Evolutionary conservation across 2,888 invertebrate genomes (phyloP), one percentile per base, ranked within the genome.

Genomic region (Scaptomyza parva): DNA sequence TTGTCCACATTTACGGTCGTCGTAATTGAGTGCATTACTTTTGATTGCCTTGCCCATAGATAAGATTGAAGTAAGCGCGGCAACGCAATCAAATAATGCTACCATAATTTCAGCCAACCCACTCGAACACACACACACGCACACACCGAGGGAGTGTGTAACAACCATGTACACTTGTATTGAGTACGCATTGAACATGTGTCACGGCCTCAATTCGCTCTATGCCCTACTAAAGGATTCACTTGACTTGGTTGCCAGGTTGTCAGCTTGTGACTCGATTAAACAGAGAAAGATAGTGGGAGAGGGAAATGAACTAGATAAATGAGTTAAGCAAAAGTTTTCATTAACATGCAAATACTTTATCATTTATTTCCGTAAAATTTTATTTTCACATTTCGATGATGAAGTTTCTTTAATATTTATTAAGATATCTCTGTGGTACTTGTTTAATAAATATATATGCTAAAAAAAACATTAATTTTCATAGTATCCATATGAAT

Each of bases 21-120:
- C 76, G 73, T 86, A 86, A 86, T 84, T 84, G 82, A 81, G 82
- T 74, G 86, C 87, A 87, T 85, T 82, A 85, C 78, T 76, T 59
- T 69, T 78, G 82, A 81, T 81, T 81, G 83, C 62, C 68, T 48
- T 30, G 71, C 24, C 57, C 58, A 55, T 35, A 58, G 64, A 75
- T 73, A 70, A 64, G 64, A 53, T 35, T 41, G 51, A 64, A 73
- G 63, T 55, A 43, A 61, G 39, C 59, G 66, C 66, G 47, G 53
- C 40, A 43, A 47, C 40, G 54, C 74, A 76, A 76, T 86, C 77
- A 83, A 79, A 86, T 79, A 79, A 79, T 70, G 73, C 54, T 57
- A 41, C 59, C 76, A 69, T 81, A 53, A 70, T 52, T 67, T 61
- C 58, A 43, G 67, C 44, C 63, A 40, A 18, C 20, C 30, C 54